Evolutionary conservation across 2,797 vertebrate genomes (phyloP).

Genomic region (Notolepis coatsorum): DNA sequence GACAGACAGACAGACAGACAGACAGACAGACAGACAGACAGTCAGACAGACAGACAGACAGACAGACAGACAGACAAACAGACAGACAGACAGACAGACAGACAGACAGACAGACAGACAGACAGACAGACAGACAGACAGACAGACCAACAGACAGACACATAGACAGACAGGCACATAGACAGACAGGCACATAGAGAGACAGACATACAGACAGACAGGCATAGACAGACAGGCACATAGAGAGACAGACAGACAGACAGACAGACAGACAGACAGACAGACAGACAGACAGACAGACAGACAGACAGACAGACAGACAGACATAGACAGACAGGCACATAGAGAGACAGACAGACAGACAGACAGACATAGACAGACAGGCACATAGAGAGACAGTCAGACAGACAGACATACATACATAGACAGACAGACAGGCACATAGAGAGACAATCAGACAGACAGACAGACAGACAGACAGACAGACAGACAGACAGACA

Average conservation of each 20-base stretch:
- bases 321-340: constrained; percentile 35
- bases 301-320: constrained; percentile 25
- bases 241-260: constrained; percentile 37
- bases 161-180: constrained; percentile 31
- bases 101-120: constrained; percentile 18
- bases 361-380: constrained; percentile 2
- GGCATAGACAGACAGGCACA: constrained; percentile 32
- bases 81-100: constrained; percentile 32
- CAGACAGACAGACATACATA: constrained; percentile 30
- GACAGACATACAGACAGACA: constrained; percentile 36
- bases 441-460: constrained; percentile 31
- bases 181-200: not conserved
- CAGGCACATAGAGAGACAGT: constrained; percentile 36
- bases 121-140: constrained; percentile 33
- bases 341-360: constrained; percentile 32
- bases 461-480: constrained; percentile 3
- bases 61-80: too few relatives aligned
- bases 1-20: not conserved
- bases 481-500: constrained; percentile 37
- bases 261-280: constrained; percentile 19
- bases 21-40: constrained; percentile 3
- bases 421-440: constrained; percentile 21
- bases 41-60: not conserved
- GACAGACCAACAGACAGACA: constrained; percentile 23
- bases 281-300: constrained; percentile 27